A percentile compares a stretch with the other conserved stretches of the same genome.
Conservation (phyloP, 2,888 invertebrate genomes). For the Nezara viridula region DNA sequence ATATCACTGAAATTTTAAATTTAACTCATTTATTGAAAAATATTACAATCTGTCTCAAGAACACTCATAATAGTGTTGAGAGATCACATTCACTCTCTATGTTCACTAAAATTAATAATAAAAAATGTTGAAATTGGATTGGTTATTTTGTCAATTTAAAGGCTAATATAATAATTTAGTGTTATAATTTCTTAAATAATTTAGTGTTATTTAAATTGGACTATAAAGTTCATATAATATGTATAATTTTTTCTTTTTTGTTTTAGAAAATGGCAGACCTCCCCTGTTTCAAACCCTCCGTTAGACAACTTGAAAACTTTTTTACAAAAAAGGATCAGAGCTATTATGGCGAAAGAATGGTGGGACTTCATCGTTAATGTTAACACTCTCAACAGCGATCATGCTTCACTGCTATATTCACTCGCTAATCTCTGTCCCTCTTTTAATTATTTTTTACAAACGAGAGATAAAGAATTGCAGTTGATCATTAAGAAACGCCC, state of each 20-base stretch:
- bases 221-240: neutral
- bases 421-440: constrained; percentile 55
- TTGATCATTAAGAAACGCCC: constrained; percentile 50
- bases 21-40: no score
- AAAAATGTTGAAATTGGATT: no score
- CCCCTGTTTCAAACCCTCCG: constrained; percentile 1
- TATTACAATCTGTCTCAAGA: no score
- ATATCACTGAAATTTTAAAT: no score
- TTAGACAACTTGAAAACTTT: constrained; percentile 42
- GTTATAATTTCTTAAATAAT: no score
- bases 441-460: constrained; percentile 43
- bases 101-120: no score
- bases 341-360: constrained; percentile 55
- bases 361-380: constrained; percentile 57
- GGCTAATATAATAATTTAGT: no score
- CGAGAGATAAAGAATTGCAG: constrained; percentile 52
- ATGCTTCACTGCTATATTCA: constrained; percentile 54
- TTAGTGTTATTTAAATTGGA: neutral
- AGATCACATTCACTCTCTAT: no score
- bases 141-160: no score
- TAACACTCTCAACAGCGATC: constrained; percentile 53
- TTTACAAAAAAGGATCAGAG: constrained; percentile 46
- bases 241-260: neutral
- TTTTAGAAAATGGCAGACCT: constrained; percentile 54
- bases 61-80: no score